Evolutionary conservation across 2,113 vertebrate genomes (phyloP).

Genomic region (Neotragus pygmaeus): DNA sequence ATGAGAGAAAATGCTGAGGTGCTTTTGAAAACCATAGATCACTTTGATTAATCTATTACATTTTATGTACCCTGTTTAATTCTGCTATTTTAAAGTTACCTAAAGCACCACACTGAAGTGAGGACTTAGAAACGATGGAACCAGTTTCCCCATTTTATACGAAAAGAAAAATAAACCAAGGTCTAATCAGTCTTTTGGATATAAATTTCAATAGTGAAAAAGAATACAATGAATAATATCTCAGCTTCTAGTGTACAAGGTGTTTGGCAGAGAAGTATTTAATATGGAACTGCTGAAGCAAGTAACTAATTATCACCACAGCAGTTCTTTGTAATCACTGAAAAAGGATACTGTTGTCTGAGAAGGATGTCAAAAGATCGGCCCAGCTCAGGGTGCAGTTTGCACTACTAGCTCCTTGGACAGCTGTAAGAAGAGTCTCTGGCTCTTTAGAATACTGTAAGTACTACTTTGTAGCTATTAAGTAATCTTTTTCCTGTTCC

Average conservation of each 20-base stretch:
- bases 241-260: background rate
- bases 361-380: slow-evolving; percentile 31
- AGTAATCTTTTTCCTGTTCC: background rate
- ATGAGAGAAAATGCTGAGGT: background rate
- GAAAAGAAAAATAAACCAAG: slow-evolving; percentile 20
- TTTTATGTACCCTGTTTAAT: background rate
- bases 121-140: slow-evolving; percentile 16
- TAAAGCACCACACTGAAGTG: background rate
- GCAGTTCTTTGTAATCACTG: slow-evolving; percentile 30
- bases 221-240: background rate
- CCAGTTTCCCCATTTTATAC: background rate
- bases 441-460: slow-evolving; percentile 52
- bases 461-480: slow-evolving; percentile 46
- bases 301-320: background rate
- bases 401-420: slow-evolving; percentile 20
- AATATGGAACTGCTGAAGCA: slow-evolving; percentile 29
- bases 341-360: slow-evolving; percentile 31
- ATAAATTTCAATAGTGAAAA: slow-evolving; percentile 24
- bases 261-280: background rate
- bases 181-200: background rate
- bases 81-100: slow-evolving; percentile 21
- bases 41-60: slow-evolving; percentile 7
- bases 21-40: slow-evolving; percentile 26
- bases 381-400: background rate
- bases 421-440: slow-evolving; percentile 58